Percentiles rank a stretch among this genome's conserved stretches.
Conservation (phyloP, 2,888 invertebrate genomes). For the Cryptus viduatorius region DNA sequence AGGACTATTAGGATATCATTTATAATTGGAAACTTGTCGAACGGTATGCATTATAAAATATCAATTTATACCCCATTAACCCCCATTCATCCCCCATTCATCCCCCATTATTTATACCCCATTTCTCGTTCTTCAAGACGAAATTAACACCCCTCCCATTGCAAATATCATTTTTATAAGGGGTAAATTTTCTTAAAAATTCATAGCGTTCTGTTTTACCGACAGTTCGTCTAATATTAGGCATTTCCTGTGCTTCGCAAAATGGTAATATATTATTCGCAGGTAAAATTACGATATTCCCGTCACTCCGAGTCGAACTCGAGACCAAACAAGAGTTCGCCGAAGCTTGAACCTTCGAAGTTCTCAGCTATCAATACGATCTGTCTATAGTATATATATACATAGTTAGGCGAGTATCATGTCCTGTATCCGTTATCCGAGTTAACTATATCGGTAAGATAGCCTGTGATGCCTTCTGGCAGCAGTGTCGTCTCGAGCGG, state of each 20-base stretch:
- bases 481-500: slow-evolving; percentile 59
- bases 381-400: background rate
- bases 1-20: too few species aligned
- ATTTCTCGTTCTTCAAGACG: too few species aligned
- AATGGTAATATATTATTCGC: background rate
- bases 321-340: background rate
- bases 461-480: slow-evolving; percentile 46
- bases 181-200: background rate
- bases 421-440: slow-evolving; percentile 52
- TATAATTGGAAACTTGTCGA: background rate
- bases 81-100: too few species aligned
- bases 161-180: background rate
- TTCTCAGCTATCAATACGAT: slow-evolving; percentile 10
- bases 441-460: slow-evolving; percentile 10
- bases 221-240: too few species aligned
- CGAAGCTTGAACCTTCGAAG: background rate
- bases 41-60: background rate
- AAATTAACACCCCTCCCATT: background rate
- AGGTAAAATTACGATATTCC: background rate
- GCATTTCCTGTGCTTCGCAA: background rate
- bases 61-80: too few species aligned
- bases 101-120: too few species aligned
- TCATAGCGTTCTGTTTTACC: background rate
- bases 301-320: too few species aligned
- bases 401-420: slow-evolving; percentile 22